Base-by-base conservation (phyloP, 2,113 vertebrate genomes). In the Meles meles region DNA sequence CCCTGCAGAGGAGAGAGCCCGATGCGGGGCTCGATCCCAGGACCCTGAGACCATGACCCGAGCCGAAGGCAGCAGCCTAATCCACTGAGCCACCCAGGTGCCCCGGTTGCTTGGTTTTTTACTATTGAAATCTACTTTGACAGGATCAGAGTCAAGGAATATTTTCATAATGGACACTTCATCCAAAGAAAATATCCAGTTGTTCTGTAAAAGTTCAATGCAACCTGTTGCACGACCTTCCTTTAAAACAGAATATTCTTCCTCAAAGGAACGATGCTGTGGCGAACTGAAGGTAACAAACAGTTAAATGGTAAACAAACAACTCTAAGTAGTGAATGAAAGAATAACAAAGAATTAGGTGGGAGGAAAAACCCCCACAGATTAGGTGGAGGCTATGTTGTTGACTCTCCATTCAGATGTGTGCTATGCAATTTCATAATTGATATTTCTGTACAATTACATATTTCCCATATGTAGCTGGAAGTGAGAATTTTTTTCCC, bases 241-340 rank as follows among this genome's bases (percentile, higher is more conserved):
- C 10, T 98, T 97, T 90, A 98, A 98, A 95, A 98, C 96, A 0
- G 98, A 98, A 92, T 98, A 98, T 52, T 96, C 98, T 0, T 4
- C 98, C 69, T 97, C 98, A 57, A 97, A 98, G 91, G 96, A 97
- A 29, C 84, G 96, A 0, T 97, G 98, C 88, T 98, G 98, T 92
- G 98, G 98, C 89, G 95, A 98, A 76, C 96, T 99, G 92, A 99
- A 99, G 99, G 99, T 99, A 98, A 90, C 71, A 67, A 77, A 83
- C 37, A 77, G 59, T 69, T 67, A 59, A 90, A 90, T 37, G 47
- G 9, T 95, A 85, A 84, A 83, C 61, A 77, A 77, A 47, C 27
- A 90, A 77, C 59, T 42, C 0, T 37, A 90, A 47, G 97, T 90
- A 97, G 98, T 94, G 91, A 98, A 72, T 89, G 98, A 88, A 99